Percentiles rank a stretch among this genome's conserved stretches.
Evolutionary conservation across 2,797 vertebrate genomes (phyloP).

Genomic region (Squalus acanthias): DNA sequence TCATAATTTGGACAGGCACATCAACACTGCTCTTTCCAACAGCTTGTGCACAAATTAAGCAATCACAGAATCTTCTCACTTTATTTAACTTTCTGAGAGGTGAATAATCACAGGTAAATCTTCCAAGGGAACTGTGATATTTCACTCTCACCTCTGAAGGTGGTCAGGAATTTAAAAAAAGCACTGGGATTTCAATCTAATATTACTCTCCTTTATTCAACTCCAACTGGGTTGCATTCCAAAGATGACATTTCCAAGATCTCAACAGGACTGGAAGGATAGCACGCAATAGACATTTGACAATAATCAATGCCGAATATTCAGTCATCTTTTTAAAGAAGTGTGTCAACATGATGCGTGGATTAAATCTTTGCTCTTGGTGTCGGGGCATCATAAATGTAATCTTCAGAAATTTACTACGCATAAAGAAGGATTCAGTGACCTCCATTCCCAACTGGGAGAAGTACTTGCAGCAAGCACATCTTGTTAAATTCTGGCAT

Average conservation of each 20-base stretch:
- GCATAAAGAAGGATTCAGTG: neutral
- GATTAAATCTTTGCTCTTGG: neutral
- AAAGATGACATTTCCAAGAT: neutral
- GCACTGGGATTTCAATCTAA: neutral
- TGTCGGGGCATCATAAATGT: neutral
- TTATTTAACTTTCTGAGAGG: neutral
- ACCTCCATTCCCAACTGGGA: neutral
- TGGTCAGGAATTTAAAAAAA: neutral
- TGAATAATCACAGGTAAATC: neutral
- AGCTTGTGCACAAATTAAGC: neutral
- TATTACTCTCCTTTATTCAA: neutral
- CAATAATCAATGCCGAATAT: neutral
- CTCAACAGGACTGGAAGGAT: neutral
- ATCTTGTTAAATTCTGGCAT: neutral
- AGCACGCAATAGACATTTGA: neutral
- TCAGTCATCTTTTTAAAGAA: neutral
- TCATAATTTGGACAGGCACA: neutral
- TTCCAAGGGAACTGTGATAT: neutral
- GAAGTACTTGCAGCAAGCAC: neutral
- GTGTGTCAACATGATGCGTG: neutral
- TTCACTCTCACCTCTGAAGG: neutral
- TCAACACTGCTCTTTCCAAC: neutral
- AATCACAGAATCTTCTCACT: neutral
- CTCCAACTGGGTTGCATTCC: neutral
- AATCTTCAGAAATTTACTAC: neutral